Evolutionary conservation across 2,113 vertebrate genomes (phyloP).

Genomic region (Zapus hudsonius): DNA sequence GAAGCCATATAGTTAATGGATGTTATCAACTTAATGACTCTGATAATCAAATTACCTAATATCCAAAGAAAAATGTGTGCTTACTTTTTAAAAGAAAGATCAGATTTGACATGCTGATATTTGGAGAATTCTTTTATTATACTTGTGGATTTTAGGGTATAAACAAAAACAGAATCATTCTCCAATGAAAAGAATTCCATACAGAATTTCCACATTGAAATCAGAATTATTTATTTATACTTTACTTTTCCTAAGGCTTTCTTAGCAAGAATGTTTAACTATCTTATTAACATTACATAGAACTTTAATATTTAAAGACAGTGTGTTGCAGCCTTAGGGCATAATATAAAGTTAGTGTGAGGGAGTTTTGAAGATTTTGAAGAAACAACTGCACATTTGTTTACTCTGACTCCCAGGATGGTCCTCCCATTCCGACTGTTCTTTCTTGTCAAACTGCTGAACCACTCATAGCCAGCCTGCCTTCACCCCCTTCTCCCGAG

Average conservation of each 20-base stretch:
- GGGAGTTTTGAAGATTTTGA: neutral
- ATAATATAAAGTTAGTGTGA: neutral
- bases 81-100: constrained; percentile 30
- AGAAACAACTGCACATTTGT: neutral
- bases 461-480: neutral
- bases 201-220: neutral
- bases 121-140: constrained; percentile 57
- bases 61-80: neutral
- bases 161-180: constrained; percentile 42
- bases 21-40: neutral
- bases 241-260: constrained; percentile 18
- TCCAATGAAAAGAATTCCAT: constrained; percentile 51
- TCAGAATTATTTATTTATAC: constrained; percentile 14
- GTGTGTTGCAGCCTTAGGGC: neutral
- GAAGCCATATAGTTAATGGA: neutral
- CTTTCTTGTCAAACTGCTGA: neutral
- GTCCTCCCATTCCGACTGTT: neutral
- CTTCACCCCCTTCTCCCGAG: neutral
- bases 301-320: constrained; percentile 30
- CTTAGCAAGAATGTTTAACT: constrained; percentile 11
- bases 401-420: neutral
- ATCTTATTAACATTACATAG: constrained; percentile 27
- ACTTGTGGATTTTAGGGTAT: constrained; percentile 66
- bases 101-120: constrained; percentile 52
- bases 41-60: neutral